These are phyloP conservation scores for Nephotettix cincticeps DNA, from an alignment of 1,140 invertebrate genomes.

Conservation along the genomic window DNA sequence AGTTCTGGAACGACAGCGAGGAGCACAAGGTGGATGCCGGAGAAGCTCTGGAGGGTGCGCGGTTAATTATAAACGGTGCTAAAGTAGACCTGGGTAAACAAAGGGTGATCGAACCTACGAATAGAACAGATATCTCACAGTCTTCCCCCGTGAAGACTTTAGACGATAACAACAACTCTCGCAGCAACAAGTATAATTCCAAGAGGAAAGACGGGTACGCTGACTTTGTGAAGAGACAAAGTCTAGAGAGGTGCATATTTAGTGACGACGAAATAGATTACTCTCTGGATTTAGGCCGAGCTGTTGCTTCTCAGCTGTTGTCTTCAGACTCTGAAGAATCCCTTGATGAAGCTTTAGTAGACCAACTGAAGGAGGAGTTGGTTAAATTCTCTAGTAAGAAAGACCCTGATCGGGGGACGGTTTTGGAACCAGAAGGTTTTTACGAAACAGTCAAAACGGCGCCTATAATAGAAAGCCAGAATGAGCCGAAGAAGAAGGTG, in stretches of 20 bases:
- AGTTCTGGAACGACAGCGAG: neutral
- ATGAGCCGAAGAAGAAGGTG: conserved; percentile 21
- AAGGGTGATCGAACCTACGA: neutral
- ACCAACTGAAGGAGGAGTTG: neutral
- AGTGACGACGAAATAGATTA: conserved; percentile 23
- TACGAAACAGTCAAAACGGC: conserved; percentile 19
- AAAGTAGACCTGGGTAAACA: conserved; percentile 10
- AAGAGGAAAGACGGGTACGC: conserved; percentile 22
- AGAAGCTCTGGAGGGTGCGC: neutral
- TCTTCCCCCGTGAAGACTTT: conserved; percentile 19
- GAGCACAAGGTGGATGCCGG: neutral
- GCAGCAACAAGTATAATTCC: neutral
- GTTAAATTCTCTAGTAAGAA: neutral
- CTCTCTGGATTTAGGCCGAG: conserved; percentile 12
- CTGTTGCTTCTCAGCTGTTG: conserved; percentile 8
- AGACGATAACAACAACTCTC: conserved; percentile 23
- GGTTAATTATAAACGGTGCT: conserved; percentile 14
- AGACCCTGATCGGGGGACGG: no score
- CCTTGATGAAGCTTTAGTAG: conserved; percentile 5
- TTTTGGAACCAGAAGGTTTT: neutral
- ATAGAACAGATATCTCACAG: conserved; percentile 12
- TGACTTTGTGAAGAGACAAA: conserved; percentile 14
- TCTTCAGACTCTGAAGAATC: conserved; percentile 22
- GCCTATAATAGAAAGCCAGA: conserved; percentile 26
- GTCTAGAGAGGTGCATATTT: neutral